These are phyloP conservation scores for Decapterus maruadsi DNA, from an alignment of 2,797 vertebrate genomes.

Conservation along the genomic window DNA sequence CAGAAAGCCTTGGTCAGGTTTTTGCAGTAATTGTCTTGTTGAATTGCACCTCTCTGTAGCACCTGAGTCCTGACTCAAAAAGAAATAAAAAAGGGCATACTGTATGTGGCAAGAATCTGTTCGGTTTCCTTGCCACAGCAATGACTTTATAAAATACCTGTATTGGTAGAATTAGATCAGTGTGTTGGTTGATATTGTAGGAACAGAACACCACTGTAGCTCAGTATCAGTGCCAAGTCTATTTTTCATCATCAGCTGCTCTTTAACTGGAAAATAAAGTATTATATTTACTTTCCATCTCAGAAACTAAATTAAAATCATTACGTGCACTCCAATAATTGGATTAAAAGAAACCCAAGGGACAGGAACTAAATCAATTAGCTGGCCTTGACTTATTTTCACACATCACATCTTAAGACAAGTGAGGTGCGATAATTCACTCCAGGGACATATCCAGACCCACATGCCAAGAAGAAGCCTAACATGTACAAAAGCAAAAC, in stretches of 20 bases:
- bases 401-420: slow-evolving; percentile 72
- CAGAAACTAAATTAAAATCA: slow-evolving; percentile 59
- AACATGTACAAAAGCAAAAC: slow-evolving; percentile 56
- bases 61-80: slow-evolving; percentile 72
- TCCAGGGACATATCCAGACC: slow-evolving; percentile 55
- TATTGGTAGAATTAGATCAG: slow-evolving; percentile 1
- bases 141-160: slow-evolving; percentile 25
- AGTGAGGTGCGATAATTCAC: slow-evolving; percentile 66
- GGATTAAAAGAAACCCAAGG: slow-evolving; percentile 59
- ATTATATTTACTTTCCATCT: slow-evolving; percentile 54
- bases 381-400: slow-evolving; percentile 71
- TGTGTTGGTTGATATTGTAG: slow-evolving; percentile 3
- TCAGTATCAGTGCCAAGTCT: slow-evolving; percentile 1
- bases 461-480: slow-evolving; percentile 52
- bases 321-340: slow-evolving; percentile 67
- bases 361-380: slow-evolving; percentile 72
- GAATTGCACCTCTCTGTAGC: slow-evolving; percentile 71
- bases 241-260: background rate
- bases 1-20: slow-evolving; percentile 66
- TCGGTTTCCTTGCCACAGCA: slow-evolving; percentile 1
- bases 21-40: slow-evolving; percentile 76
- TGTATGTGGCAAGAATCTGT: slow-evolving; percentile 28
- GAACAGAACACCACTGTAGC: background rate
- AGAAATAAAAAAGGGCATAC: background rate
- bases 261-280: slow-evolving; percentile 34